Evolutionary conservation across 2,113 vertebrate genomes (phyloP).

Genomic region (zebrafish (Danio rerio)): GRCz12tu NC_133187.1:26397501-26398000

Average conservation of each 20-base stretch:
- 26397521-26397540: slow-evolving; percentile 52
- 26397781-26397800: background rate
- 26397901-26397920: slow-evolving; percentile 8
- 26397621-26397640: slow-evolving; percentile 30
- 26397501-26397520: slow-evolving; percentile 52
- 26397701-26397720: background rate
- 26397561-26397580: slow-evolving; percentile 38
- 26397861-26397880: slow-evolving; percentile 27
- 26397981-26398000: slow-evolving; percentile 26
- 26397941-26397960: background rate
- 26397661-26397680: slow-evolving; percentile 46
- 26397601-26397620: slow-evolving; percentile 32
- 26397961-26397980: slow-evolving; percentile 21
- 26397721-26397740: background rate
- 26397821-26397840: background rate
- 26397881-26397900: slow-evolving; percentile 22
- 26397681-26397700: background rate
- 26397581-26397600: background rate
- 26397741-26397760: background rate
- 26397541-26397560: slow-evolving; percentile 52
- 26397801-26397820: background rate
- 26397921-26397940: background rate
- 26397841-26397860: slow-evolving; percentile 28
- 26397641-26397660: slow-evolving; percentile 37
- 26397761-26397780: background rate